These are phyloP conservation scores for Scaeva pyrastri DNA, from an alignment of 2,888 invertebrate genomes.

Conservation along the genomic window DNA sequence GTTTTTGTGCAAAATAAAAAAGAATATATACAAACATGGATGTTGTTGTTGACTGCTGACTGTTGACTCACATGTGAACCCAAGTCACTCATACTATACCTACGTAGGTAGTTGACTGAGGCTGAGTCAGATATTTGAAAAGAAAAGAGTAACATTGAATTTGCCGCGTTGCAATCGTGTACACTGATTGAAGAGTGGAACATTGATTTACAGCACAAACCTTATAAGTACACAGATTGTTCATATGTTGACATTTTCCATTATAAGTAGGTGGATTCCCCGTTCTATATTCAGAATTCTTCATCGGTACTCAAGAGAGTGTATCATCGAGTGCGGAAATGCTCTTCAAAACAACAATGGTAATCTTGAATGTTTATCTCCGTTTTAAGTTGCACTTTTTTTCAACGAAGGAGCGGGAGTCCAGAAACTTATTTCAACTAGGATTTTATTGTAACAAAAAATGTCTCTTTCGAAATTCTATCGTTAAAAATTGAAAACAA, in stretches of 20 bases:
- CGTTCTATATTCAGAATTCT: too few species aligned
- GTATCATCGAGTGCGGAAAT: too few species aligned
- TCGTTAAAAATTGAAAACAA: too few species aligned
- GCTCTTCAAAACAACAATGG: too few species aligned
- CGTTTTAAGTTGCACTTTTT: too few species aligned
- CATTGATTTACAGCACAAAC: background rate
- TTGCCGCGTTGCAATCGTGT: constrained; percentile 34
- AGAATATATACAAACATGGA: constrained; percentile 25
- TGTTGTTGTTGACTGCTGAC: constrained; percentile 13
- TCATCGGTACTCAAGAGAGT: too few species aligned
- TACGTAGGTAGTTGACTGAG: constrained; percentile 7
- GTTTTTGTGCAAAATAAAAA: constrained; percentile 31
- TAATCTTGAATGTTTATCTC: too few species aligned
- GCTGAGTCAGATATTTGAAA: constrained; percentile 31
- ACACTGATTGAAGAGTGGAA: background rate
- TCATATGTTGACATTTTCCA: background rate
- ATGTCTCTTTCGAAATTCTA: too few species aligned
- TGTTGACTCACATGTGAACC: constrained; percentile 18
- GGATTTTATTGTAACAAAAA: too few species aligned
- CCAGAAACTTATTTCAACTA: too few species aligned
- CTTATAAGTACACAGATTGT: background rate
- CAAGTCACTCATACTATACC: constrained; percentile 12
- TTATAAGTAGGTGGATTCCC: too few species aligned
- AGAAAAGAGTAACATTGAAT: constrained; percentile 12
- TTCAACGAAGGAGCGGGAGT: too few species aligned